Conservation (phyloP, 2,888 invertebrate species). For the Euproctis similis region DNA sequence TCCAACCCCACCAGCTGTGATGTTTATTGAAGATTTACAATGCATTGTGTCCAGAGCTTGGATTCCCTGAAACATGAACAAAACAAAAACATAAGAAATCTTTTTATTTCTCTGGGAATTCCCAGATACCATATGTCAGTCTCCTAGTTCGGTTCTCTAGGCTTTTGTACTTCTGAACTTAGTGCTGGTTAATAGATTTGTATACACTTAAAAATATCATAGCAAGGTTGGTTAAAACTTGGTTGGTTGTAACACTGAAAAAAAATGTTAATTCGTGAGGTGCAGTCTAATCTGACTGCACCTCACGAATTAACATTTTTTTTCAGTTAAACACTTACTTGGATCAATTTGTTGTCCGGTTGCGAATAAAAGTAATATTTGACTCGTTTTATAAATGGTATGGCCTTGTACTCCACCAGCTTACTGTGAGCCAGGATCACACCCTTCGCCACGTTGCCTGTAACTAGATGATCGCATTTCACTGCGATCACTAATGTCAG, state of each 20-base stretch:
- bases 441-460: conserved; percentile 18
- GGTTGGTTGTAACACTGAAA: too few species aligned
- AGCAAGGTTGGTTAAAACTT: too few species aligned
- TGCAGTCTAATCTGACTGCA: too few species aligned
- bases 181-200: too few species aligned
- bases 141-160: too few species aligned
- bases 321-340: conserved; percentile 24
- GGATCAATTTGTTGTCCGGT: conserved; percentile 31
- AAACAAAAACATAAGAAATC: too few species aligned
- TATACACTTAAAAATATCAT: too few species aligned
- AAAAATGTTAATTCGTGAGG: too few species aligned
- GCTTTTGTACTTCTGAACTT: too few species aligned
- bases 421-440: conserved; percentile 24
- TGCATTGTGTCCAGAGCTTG: conserved; percentile 52
- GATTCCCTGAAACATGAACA: conserved; percentile 45
- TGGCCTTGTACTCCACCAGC: conserved; percentile 42
- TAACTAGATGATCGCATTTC: conserved; percentile 12
- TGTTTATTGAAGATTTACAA: conserved; percentile 47
- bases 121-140: too few species aligned
- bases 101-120: too few species aligned
- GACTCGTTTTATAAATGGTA: conserved; percentile 52
- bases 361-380: conserved; percentile 45
- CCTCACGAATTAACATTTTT: too few species aligned
- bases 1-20: conserved; percentile 62
- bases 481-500: conserved; percentile 4